phyloP scores from a whole-genome alignment of 2,888 invertebrate genomes.

The Drosophila monieri region DNA sequence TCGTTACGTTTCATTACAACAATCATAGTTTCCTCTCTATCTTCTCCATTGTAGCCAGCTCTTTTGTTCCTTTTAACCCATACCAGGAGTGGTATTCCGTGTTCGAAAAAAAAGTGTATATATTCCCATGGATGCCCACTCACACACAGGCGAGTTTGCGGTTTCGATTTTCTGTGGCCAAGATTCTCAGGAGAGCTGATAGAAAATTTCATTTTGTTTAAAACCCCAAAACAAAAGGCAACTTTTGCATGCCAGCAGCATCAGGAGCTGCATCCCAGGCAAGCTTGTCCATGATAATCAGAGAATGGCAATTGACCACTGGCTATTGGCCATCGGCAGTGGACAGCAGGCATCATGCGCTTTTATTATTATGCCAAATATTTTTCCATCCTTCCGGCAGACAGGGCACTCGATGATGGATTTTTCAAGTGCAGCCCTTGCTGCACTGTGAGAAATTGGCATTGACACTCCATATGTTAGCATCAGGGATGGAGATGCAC shows the following conservation, averaged over 20 bases:
- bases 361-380: slow-evolving; percentile 76
- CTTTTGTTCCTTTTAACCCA: slow-evolving; percentile 3
- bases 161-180: slow-evolving; percentile 60
- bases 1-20: slow-evolving; percentile 77
- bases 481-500: not conserved
- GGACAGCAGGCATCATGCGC: slow-evolving; percentile 40
- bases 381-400: slow-evolving; percentile 48
- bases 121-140: slow-evolving; percentile 5
- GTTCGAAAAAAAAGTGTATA: slow-evolving; percentile 18
- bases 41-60: not conserved
- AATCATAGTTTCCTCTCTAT: slow-evolving; percentile 46
- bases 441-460: slow-evolving; percentile 68
- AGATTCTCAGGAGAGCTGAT: slow-evolving; percentile 65
- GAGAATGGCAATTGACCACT: slow-evolving; percentile 64
- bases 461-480: slow-evolving; percentile 61
- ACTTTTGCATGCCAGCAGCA: slow-evolving; percentile 49
- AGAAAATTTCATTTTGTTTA: slow-evolving; percentile 67
- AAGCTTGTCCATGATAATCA: slow-evolving; percentile 60
- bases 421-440: slow-evolving; percentile 30
- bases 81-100: slow-evolving; percentile 31
- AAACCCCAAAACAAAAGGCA: slow-evolving; percentile 60
- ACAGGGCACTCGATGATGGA: slow-evolving; percentile 52
- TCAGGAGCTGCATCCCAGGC: slow-evolving; percentile 25
- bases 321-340: slow-evolving; percentile 16
- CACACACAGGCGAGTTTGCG: slow-evolving; percentile 47